These are phyloP conservation scores for Chrysogorgia sp. DNA, from an alignment of 92 coral and sea anemone species.

Conservation along the genomic window DNA sequence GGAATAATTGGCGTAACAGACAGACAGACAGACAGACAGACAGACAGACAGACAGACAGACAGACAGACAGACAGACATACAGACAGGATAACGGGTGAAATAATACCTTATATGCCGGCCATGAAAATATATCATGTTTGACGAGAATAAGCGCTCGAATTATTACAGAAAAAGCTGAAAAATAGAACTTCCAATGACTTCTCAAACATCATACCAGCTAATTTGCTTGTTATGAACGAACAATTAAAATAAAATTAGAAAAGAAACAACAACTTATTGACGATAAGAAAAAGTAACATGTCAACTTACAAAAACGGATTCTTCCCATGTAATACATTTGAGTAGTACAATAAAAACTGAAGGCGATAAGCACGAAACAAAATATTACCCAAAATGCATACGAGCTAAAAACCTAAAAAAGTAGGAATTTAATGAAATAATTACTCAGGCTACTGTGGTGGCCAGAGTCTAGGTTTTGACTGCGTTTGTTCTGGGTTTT, in stretches of 20 bases:
- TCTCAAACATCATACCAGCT: background rate
- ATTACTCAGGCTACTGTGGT: too few species aligned
- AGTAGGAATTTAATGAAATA: background rate
- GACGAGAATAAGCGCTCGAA: constrained; percentile 72
- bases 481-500: too few species aligned
- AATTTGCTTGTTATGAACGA: background rate
- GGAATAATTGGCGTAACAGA: too few species aligned
- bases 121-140: constrained; percentile 91
- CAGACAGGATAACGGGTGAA: background rate
- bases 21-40: too few species aligned
- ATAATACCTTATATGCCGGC: constrained; percentile 79
- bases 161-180: constrained; percentile 75
- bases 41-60: constrained; percentile 1
- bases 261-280: background rate
- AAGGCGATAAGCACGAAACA: constrained; percentile 77
- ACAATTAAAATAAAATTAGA: background rate
- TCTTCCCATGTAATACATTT: constrained; percentile 94
- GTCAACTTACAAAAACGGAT: constrained; percentile 81
- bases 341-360: constrained; percentile 83
- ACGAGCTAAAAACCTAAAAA: constrained; percentile 78
- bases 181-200: constrained; percentile 1
- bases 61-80: background rate
- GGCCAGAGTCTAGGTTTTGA: too few species aligned
- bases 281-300: background rate
- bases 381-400: constrained; percentile 91